Base-by-base conservation (phyloP, 2,888 invertebrate genomes). In the Pimpla rufipes region DNA sequence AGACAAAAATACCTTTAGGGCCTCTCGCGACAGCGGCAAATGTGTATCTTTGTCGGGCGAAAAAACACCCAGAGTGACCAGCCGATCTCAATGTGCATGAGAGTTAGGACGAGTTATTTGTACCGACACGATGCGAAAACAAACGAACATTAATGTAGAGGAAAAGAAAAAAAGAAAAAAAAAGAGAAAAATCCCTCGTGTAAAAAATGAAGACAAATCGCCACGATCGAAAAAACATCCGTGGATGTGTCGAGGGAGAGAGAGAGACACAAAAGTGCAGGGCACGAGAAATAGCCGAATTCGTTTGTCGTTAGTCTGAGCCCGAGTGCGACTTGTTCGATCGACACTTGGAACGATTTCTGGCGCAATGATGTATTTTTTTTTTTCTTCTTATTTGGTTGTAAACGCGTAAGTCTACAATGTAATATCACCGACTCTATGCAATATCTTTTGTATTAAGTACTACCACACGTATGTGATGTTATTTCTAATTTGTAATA, bases 401-500 rank as follows among this genome's bases (percentile, higher is more conserved):
- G 79, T 83, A 68, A 77, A 64, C 73, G 75, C 77, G 74, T 80
- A 80, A 80, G 64, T 83, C 73, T 81, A 83, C 78, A 70, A 79
- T 83, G 75, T 85, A 81, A 85, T 85, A 85, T 84, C 78, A 87
- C 86, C 78, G 85, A 88, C 85, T 86, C 85, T 86, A 84, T 86
- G 89, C 89, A 88, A 88, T 87, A 88, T 88, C 86, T 87, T 86
- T 87, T 85, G 85, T 87, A 88, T 87, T 87, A 86, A 87, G 87
- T 87, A 88, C 84, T 87, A 88, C 84, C 78, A 79, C 80, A 82
- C 82, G 77, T 87, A 88, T 90, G 89, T 89, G 89, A 90, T 89
- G 88, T 89, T 88, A 86, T 87, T 89, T 90, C 86, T 89, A 89
- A 90, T 88, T 90, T 90, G 88, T 90, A 88, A 90, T 90, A 88